A percentile compares a stretch with the other conserved stretches of the same genome.
Evolutionary conservation across 2,888 invertebrate species (phyloP).

Genomic region (Leptinotarsa peninsularis): DNA sequence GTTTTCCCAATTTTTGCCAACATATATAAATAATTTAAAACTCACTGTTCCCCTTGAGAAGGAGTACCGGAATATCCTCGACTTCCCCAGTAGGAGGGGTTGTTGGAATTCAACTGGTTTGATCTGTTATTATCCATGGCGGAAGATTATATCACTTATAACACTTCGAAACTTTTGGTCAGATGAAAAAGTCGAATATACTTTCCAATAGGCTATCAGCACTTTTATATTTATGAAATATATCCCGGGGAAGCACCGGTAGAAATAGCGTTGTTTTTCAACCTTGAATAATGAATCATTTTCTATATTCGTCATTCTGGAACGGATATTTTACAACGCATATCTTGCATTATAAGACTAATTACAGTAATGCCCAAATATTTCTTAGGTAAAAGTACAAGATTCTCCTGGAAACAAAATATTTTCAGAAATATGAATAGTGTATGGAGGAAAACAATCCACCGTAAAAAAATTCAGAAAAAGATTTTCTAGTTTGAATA

Average conservation of each 20-base stretch:
- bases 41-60: not conserved
- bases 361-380: no score
- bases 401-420: no score
- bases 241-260: not conserved
- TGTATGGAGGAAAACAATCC: no score
- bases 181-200: not conserved
- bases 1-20: no score
- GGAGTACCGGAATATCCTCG: not conserved
- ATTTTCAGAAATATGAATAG: no score
- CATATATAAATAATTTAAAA: not conserved
- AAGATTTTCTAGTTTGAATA: no score
- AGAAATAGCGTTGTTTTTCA: not conserved
- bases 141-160: not conserved
- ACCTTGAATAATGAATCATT: not conserved
- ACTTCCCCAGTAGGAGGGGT: slow-evolving; percentile 22
- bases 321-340: no score
- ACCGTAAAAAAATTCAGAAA: no score
- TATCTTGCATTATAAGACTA: no score
- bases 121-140: slow-evolving; percentile 26
- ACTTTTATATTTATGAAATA: not conserved
- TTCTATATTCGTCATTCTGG: no score
- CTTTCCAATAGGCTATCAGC: not conserved
- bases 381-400: no score
- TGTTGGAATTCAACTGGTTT: slow-evolving; percentile 32
- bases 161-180: not conserved